Conservation (phyloP, 2,888 invertebrate genomes). For the Dicranocentrus wangi region DNA sequence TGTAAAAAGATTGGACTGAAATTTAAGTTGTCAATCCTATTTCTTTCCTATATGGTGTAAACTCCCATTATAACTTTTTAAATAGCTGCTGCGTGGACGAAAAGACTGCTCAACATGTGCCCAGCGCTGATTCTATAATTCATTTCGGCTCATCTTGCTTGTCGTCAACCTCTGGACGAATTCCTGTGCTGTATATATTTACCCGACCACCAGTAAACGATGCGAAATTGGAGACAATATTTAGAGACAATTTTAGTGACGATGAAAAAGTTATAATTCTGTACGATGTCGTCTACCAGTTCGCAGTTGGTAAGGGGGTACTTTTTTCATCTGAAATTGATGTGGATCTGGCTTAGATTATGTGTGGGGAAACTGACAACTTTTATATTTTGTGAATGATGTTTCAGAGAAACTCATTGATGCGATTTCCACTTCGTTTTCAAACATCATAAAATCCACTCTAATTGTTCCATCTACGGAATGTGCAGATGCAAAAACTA, state of each 20-base stretch:
- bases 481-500: no score
- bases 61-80: no score
- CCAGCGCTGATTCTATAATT: conserved; percentile 85
- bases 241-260: conserved; percentile 70
- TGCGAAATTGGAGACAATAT: conserved; percentile 71
- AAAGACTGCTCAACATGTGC: conserved; percentile 89
- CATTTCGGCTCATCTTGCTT: conserved; percentile 95
- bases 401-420: conserved; percentile 39
- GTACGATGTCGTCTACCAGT: conserved; percentile 75
- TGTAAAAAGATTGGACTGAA: no score
- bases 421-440: neutral
- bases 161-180: conserved; percentile 80
- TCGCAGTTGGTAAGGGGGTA: conserved; percentile 71
- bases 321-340: no score
- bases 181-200: conserved; percentile 86
- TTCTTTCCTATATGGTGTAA: no score
- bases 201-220: conserved; percentile 80
- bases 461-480: conserved; percentile 27
- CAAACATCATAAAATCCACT: conserved; percentile 29
- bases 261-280: conserved; percentile 74
- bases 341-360: neutral
- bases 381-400: no score
- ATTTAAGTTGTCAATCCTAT: no score
- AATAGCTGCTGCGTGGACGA: conserved; percentile 91
- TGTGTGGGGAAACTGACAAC: neutral